Conservation (phyloP, 2,113 vertebrate species). For the Chrysemys picta region DNA sequence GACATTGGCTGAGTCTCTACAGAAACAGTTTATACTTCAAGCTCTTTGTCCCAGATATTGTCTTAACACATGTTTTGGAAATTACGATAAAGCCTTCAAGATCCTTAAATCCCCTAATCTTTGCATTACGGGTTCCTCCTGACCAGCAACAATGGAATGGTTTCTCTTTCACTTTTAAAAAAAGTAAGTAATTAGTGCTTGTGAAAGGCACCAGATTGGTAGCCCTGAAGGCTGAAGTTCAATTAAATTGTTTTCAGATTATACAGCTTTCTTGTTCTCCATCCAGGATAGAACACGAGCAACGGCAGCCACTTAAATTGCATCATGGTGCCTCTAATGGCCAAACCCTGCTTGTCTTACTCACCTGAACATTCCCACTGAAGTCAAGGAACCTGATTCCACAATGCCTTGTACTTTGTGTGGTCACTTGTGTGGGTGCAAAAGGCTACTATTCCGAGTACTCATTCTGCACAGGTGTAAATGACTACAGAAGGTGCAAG, state of each 20-base stretch:
- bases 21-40: neutral
- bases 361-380: neutral
- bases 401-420: neutral
- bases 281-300: rapidly evolving
- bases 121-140: neutral
- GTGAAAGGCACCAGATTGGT: neutral
- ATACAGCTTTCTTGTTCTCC: neutral
- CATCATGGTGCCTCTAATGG: rapidly evolving
- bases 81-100: neutral
- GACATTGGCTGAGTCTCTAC: neutral
- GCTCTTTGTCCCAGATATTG: neutral
- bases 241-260: constrained; percentile 10
- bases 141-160: neutral
- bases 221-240: neutral
- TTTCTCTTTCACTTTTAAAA: neutral
- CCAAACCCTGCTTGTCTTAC: neutral
- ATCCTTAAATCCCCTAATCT: neutral
- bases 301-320: neutral
- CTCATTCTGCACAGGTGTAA: neutral
- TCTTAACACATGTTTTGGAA: neutral
- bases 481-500: rapidly evolving
- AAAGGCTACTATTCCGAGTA: no score
- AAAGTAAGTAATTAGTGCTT: neutral
- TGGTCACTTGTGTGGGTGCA: neutral
- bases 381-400: neutral